These are phyloP conservation scores for Dermatemys mawii DNA, from an alignment of 2,113 vertebrate genomes.

Conservation along the genomic window DNA sequence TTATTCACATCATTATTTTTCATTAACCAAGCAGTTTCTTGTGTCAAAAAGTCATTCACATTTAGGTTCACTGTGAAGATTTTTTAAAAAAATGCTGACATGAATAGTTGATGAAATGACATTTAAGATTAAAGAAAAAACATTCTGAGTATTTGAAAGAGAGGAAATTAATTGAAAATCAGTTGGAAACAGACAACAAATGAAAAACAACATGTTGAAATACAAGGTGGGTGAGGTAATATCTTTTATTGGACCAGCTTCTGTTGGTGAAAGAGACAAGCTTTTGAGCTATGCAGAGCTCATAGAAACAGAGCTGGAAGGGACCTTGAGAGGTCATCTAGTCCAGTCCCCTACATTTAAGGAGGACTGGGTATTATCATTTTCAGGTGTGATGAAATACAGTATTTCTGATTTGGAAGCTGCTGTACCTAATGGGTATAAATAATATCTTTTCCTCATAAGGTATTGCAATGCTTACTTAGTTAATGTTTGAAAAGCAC, in stretches of 20 bases:
- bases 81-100: neutral
- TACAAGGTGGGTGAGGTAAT: neutral
- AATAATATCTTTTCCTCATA: slow-evolving; percentile 43
- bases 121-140: neutral
- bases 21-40: neutral
- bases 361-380: neutral
- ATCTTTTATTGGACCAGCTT: neutral
- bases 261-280: neutral
- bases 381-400: neutral
- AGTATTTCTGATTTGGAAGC: neutral
- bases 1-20: neutral
- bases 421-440: neutral
- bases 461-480: slow-evolving; percentile 12
- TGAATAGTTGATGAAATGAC: neutral
- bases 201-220: neutral
- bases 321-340: too few relatives aligned
- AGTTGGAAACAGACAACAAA: neutral
- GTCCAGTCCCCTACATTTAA: too few relatives aligned
- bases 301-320: neutral
- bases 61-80: neutral
- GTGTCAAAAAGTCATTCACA: neutral
- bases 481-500: slow-evolving; percentile 27
- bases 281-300: neutral
- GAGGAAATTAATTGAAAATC: neutral
- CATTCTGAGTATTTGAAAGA: neutral